Evolutionary conservation across 2,888 invertebrate species (phyloP), one percentile per base, ranked within the genome.

Genomic region (Heliconius ethilla): DNA sequence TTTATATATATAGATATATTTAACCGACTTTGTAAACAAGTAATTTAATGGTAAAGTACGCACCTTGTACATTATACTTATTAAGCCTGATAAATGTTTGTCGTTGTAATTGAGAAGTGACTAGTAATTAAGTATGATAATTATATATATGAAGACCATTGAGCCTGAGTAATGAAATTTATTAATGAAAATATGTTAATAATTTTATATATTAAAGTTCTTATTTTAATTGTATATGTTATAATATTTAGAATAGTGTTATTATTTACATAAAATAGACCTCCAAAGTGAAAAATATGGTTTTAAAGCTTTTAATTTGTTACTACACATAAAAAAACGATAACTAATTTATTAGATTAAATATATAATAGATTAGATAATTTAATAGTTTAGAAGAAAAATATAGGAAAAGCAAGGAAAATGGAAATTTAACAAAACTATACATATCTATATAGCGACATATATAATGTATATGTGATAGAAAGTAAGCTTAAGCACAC

Each of bases 401-500:
- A 62, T 13, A 62, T n/a, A 62, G 11, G 4, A 4, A 62, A 62
- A 62, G 11, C 2, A 25, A 62, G 11, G 3, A 59, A 59, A 67
- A n/a, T 4, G 5, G 37, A 40, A 40, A 67, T 25, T 40, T 3
- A 25, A 11, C 69, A 40, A 27, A 62, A 45, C 15, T 69, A 40
- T 25, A 67, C 2, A 22, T 40, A 25, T 1, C 1, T 25, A 25
- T 40, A 40, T 37, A 37, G 15, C 72, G 9, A 1, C 22, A 37
- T 25, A 72, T n/a, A 59, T 72, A 33, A 55, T 67, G 13, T 67
- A 40, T 67, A 40, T 67, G 67, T 40, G 59, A 67, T 73, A 77
- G 73, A 73, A 67, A 66, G 77, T 67, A 18, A 62, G 29, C 65
- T 55, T 66, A 70, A 45, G 51, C 75, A 75, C 70, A 76, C 65